A percentile compares a stretch with the other conserved stretches of the same genome.
phyloP scores from a whole-genome alignment of 2,888 invertebrate species.

The Acanthoscelides obtectus region DNA sequence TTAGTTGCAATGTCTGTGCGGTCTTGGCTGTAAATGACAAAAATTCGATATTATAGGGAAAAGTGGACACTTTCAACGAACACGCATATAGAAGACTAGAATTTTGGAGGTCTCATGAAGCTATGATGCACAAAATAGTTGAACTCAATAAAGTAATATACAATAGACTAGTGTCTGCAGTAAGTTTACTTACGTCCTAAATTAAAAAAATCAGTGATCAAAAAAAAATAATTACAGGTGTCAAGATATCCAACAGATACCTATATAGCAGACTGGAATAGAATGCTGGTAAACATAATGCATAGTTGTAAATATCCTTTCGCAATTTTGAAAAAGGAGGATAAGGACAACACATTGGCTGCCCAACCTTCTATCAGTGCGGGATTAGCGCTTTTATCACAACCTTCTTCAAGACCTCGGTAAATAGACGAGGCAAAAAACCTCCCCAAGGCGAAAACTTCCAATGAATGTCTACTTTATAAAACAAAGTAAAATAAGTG shows the following conservation, averaged over 20 bases:
- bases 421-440: no score
- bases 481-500: no score
- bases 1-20: no score
- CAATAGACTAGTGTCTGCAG: conserved; percentile 19
- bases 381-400: neutral
- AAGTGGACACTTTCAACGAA: conserved; percentile 35
- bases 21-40: no score
- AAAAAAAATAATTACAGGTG: neutral
- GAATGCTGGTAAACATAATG: conserved; percentile 27
- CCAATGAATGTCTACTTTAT: no score
- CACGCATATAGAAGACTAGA: conserved; percentile 32
- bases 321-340: conserved; percentile 29
- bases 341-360: conserved; percentile 31
- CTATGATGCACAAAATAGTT: conserved; percentile 30
- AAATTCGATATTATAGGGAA: conserved; percentile 33
- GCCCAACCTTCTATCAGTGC: conserved; percentile 36
- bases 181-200: conserved; percentile 15
- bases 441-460: no score
- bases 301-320: conserved; percentile 35
- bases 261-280: conserved; percentile 30
- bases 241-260: conserved; percentile 13
- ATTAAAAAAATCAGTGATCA: neutral
- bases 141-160: conserved; percentile 33
- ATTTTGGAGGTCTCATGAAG: conserved; percentile 32
- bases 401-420: neutral